Conservation (phyloP, 2,888 invertebrate genomes). For the Aricia artaxerxes region DNA sequence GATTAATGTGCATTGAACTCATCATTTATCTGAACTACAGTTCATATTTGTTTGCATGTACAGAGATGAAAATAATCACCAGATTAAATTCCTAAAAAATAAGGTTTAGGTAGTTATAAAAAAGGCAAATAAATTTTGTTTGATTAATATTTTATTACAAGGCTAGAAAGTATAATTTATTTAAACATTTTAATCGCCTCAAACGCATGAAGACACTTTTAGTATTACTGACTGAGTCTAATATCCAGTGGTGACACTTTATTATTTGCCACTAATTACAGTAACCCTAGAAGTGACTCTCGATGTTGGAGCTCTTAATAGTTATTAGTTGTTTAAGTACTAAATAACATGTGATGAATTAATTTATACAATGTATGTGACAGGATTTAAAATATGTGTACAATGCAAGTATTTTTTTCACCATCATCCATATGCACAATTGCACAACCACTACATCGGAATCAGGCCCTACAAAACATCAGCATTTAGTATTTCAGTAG, state of each 20-base stretch:
- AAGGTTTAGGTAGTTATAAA: background rate
- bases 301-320: background rate
- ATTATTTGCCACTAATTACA: background rate
- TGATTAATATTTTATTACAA: conserved; percentile 31
- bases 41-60: background rate
- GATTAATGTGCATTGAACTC: background rate
- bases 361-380: conserved; percentile 22
- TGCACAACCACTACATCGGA: background rate
- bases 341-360: conserved; percentile 29
- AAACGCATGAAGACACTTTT: background rate
- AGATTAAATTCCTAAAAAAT: background rate
- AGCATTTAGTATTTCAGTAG: too few relatives aligned
- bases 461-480: background rate
- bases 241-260: background rate
- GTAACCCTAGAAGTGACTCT: background rate
- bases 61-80: background rate
- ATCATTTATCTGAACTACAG: too few relatives aligned
- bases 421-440: background rate
- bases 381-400: conserved; percentile 6
- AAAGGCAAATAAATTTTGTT: conserved; percentile 7
- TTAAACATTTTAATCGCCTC: conserved; percentile 5
- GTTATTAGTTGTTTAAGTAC: conserved; percentile 27
- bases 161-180: conserved; percentile 31
- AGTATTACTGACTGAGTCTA: conserved; percentile 8
- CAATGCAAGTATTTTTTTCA: background rate